Evolutionary conservation across 2,888 invertebrate species (phyloP), one percentile per base, ranked within the genome.

Genomic region (Drosophila pseudotakahashii): DNA sequence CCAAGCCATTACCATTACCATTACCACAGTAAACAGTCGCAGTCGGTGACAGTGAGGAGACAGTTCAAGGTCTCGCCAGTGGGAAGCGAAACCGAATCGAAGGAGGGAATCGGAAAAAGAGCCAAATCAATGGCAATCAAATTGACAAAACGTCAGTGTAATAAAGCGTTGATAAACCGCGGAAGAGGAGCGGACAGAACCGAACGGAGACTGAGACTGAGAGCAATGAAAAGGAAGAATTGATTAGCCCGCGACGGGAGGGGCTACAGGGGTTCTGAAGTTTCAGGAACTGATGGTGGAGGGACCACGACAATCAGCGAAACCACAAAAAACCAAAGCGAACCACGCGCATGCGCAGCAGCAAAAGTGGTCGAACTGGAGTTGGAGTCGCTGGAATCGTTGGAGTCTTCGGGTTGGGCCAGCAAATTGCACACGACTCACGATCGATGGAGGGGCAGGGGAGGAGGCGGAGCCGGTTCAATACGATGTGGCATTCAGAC

Each of bases 111-210:
- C 62, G 53, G 55, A 67, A 76, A 26, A 61, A 76, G 53, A 76
- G 63, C 74, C 76, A 86, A 90, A 88, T 88, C 88, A 89, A 89
- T 87, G 85, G 89, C 89, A 89, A 89, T 90, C 89, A 89, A 89
- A 89, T 90, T 90, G 89, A 90, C 89, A 90, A 88, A 89, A 89
- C 86, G 89, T 90, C 89, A 90, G 79, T 79, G 81, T 86, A 90
- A 89, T 90, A 87, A 90, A 89, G 90, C 90, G 89, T 85, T 89
- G 90, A 89, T 88, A 89, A 89, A 86, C 86, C 83, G 78, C 88
- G 88, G 54, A 30, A 30, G 30, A 30, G 30, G 7, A 30, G 30
- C 30, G 30, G 30, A 30, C 44, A n/a, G 19, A 68, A 47, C 42
- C n/a, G 55, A 26, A 26, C 26, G 26, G 26, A 5, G 26, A 19